Percentiles rank a stretch among this genome's conserved stretches.
Conservation (phyloP, 2,888 invertebrate species). For the Harpalus rufipes region DNA sequence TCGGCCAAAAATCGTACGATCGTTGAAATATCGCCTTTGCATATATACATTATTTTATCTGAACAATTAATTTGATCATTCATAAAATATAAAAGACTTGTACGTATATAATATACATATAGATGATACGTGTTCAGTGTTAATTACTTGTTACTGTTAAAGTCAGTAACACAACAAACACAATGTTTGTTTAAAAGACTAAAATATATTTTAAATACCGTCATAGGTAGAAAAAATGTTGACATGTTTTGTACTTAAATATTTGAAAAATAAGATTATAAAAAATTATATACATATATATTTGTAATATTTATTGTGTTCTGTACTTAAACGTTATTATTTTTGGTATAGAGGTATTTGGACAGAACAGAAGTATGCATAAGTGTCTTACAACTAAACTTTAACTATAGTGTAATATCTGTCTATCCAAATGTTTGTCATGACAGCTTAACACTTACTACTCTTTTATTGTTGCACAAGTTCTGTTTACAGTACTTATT, state of each 20-base stretch:
- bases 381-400: conserved; percentile 64
- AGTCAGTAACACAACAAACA: conserved; percentile 60
- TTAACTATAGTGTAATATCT: conserved; percentile 42
- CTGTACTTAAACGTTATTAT: conserved; percentile 62
- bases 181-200: conserved; percentile 71
- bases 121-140: conserved; percentile 67
- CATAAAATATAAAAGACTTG: conserved; percentile 67
- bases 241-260: conserved; percentile 76
- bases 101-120: conserved; percentile 62
- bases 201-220: conserved; percentile 75
- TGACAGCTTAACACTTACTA: conserved; percentile 51
- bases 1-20: conserved; percentile 73
- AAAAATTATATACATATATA: conserved; percentile 65
- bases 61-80: conserved; percentile 60
- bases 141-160: conserved; percentile 63
- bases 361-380: conserved; percentile 63
- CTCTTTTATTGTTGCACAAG: conserved; percentile 63
- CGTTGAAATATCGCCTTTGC: conserved; percentile 65
- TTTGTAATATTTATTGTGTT: conserved; percentile 67
- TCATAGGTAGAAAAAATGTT: conserved; percentile 75
- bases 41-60: conserved; percentile 66
- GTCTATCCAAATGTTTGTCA: conserved; percentile 60
- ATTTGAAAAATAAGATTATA: conserved; percentile 63
- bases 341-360: conserved; percentile 66
- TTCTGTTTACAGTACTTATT: conserved; percentile 32